Percentiles rank a stretch among this genome's conserved stretches.
phyloP scores from a whole-genome alignment of 2,113 vertebrate species.

The Antechinus flavipes region DNA sequence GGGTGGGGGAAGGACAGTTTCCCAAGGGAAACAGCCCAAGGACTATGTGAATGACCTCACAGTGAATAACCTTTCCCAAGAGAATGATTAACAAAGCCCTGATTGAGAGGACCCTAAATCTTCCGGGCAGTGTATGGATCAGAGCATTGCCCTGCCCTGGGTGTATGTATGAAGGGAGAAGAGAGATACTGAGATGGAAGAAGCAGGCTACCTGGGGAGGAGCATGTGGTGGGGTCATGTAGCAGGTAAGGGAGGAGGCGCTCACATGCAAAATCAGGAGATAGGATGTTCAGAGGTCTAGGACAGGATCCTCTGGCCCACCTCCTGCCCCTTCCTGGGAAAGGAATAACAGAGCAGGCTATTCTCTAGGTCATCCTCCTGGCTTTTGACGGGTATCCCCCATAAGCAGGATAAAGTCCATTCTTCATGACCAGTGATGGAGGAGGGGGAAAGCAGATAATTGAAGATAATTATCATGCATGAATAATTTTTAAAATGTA shows the following conservation, averaged over 20 bases:
- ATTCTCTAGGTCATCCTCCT: background rate
- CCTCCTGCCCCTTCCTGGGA: background rate
- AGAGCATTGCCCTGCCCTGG: background rate
- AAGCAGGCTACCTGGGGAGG: background rate
- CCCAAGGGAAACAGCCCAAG: background rate
- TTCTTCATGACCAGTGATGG: background rate
- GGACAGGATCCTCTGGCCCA: background rate
- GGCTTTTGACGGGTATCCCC: background rate
- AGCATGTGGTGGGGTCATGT: background rate
- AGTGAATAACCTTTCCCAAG: background rate
- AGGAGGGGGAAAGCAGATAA: background rate
- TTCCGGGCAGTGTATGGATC: background rate
- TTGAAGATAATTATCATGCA: background rate
- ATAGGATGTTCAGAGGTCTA: background rate
- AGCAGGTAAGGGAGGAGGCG: background rate
- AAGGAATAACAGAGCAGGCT: background rate
- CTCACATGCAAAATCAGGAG: background rate
- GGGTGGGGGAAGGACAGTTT: constrained; percentile 12
- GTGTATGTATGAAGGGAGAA: background rate
- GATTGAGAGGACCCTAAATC: background rate
- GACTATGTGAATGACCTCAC: background rate
- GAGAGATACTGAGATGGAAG: background rate
- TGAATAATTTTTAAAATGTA: background rate
- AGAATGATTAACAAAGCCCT: background rate
- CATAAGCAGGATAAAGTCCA: background rate